Evolutionary conservation across 2,888 invertebrate genomes (phyloP).

Genomic region (Nasonia oneida): DNA sequence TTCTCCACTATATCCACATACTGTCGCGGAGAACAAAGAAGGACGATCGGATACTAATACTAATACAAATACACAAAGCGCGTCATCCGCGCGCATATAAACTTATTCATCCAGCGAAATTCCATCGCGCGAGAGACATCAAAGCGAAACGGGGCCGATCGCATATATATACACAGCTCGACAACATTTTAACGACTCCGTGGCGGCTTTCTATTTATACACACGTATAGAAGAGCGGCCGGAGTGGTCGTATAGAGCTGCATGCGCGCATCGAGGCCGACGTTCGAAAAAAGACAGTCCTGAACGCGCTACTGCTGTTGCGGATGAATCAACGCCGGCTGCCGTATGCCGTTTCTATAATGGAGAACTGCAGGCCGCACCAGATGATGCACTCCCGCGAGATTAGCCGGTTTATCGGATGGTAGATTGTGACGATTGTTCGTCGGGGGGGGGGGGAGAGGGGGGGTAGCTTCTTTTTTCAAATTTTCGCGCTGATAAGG

Average conservation of each 20-base stretch:
- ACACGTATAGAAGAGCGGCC: neutral
- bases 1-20: too few relatives aligned
- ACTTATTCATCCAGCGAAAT: neutral
- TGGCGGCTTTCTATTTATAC: constrained; percentile 11
- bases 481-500: neutral
- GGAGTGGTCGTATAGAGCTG: neutral
- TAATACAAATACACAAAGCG: too few relatives aligned
- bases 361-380: neutral
- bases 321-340: constrained; percentile 19
- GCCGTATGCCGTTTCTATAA: neutral
- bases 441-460: neutral
- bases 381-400: constrained; percentile 11
- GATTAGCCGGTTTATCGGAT: constrained; percentile 11
- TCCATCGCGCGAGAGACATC: neutral
- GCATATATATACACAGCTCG: neutral
- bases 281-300: neutral
- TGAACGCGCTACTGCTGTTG: neutral
- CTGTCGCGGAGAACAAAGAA: too few relatives aligned
- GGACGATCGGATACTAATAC: too few relatives aligned
- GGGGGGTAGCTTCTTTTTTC: neutral
- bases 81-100: neutral
- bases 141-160: neutral
- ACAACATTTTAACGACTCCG: neutral
- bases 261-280: neutral
- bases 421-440: neutral